Evolutionary conservation across 2,797 vertebrate species (phyloP).

Genomic region (Apodemus agrarius): DNA sequence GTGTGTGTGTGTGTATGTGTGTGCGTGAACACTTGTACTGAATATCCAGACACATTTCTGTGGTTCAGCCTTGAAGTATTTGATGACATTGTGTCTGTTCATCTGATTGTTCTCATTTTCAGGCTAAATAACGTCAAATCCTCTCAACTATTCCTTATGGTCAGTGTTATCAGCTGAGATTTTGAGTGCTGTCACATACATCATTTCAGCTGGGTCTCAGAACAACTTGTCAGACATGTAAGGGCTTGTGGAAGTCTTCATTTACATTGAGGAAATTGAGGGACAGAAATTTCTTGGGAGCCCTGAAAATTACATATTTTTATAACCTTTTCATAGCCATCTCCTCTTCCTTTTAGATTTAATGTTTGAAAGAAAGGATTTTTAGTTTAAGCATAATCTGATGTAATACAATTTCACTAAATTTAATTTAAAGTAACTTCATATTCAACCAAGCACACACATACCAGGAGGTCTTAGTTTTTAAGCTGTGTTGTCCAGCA

Average conservation of each 20-base stretch:
- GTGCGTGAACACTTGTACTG: background rate
- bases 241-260: background rate
- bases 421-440: slow-evolving; percentile 14
- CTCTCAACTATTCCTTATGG: background rate
- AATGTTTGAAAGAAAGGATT: background rate
- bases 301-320: background rate
- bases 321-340: background rate
- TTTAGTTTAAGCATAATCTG: background rate
- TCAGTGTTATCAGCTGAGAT: background rate
- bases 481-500: slow-evolving; percentile 18
- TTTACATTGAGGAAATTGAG: background rate
- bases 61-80: background rate
- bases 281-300: background rate
- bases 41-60: background rate
- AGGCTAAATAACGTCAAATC: background rate
- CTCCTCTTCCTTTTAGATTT: background rate
- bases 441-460: slow-evolving; percentile 1
- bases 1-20: background rate
- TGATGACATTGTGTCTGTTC: background rate
- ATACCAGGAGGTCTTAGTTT: background rate
- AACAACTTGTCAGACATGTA: background rate
- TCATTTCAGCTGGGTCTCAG: slow-evolving; percentile 20
- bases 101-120: background rate
- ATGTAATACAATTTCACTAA: background rate
- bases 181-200: background rate